Evolutionary conservation across 2,888 invertebrate species (phyloP).

Genomic region (Scaptomyza cyrtandrae): DNA sequence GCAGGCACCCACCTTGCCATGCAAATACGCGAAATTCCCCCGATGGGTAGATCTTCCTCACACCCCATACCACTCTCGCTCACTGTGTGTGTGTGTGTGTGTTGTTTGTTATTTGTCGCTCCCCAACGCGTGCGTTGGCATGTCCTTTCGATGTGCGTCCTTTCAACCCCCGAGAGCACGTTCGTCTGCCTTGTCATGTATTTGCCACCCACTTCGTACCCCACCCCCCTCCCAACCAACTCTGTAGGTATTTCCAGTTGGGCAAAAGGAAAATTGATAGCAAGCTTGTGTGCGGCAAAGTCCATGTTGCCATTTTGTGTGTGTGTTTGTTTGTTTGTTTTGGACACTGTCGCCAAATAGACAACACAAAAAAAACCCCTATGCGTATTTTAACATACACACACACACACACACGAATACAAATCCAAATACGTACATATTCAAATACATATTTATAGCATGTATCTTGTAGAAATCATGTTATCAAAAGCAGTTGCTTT

Average conservation of each 20-base stretch:
- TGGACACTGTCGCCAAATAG: conserved; percentile 75
- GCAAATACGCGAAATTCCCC: conserved; percentile 72
- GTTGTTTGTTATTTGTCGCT: conserved; percentile 73
- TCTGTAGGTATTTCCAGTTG: conserved; percentile 54
- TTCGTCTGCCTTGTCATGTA: conserved; percentile 60
- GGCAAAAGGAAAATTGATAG: conserved; percentile 33
- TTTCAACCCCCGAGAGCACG: conserved; percentile 59
- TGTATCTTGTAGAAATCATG: conserved; percentile 10
- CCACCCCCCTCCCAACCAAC: not conserved
- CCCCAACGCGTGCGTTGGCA: conserved; percentile 43
- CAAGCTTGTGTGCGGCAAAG: conserved; percentile 36
- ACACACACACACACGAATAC: conserved; percentile 13
- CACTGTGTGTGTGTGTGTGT: conserved; percentile 35
- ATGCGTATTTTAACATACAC: conserved; percentile 14
- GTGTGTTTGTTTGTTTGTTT: conserved; percentile 51
- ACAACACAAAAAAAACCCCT: conserved; percentile 37
- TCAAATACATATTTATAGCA: conserved; percentile 17
- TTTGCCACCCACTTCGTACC: conserved; percentile 1
- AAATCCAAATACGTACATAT: conserved; percentile 7
- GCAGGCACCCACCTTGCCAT: conserved; percentile 48
- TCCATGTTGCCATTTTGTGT: conserved; percentile 57
- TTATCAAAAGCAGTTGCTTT: conserved; percentile 17
- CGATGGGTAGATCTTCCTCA: conserved; percentile 17
- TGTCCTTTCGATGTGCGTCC: conserved; percentile 38
- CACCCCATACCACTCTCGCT: conserved; percentile 29